These are phyloP conservation scores for Pan troglodytes DNA, from an alignment of 2,113 vertebrate species.

Conservation along the genomic window NHGRI_mPanTro3-v2.1_pri NC_072398.2:61341501-61342000, in stretches of 20 bases:
- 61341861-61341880: background rate
- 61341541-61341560: background rate
- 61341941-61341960: background rate
- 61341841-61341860: background rate
- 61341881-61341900: fast-evolving
- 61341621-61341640: background rate
- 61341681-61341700: background rate
- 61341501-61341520: fast-evolving
- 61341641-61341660: background rate
- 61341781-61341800: background rate
- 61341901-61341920: fast-evolving
- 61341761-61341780: background rate
- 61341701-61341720: background rate
- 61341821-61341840: background rate
- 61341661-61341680: background rate
- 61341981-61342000: fast-evolving
- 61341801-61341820: no score
- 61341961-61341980: fast-evolving
- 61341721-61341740: background rate
- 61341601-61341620: background rate
- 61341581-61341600: background rate
- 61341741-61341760: no score
- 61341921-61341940: fast-evolving
- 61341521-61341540: fast-evolving
- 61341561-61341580: no score